phyloP scores from a whole-genome alignment of 2,113 vertebrate genomes.

The Myocastor coypus region DNA sequence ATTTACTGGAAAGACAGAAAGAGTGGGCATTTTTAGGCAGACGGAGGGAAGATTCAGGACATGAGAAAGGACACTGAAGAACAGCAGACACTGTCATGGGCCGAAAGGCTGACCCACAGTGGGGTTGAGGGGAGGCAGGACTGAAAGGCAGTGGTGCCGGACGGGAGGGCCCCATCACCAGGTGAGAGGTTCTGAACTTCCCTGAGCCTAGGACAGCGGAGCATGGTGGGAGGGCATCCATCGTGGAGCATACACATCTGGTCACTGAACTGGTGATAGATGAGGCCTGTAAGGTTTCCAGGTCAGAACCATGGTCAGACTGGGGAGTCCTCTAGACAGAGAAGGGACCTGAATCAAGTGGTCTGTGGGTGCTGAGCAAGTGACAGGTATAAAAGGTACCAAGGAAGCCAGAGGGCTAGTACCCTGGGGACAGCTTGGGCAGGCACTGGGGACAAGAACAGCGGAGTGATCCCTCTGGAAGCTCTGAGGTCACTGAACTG shows the following conservation, averaged over 20 bases:
- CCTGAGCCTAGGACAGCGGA: neutral
- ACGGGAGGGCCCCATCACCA: neutral
- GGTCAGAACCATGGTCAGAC: neutral
- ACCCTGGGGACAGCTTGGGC: neutral
- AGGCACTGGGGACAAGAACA: neutral
- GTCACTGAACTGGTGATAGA: rapidly evolving
- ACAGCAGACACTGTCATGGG: neutral
- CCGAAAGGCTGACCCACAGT: neutral
- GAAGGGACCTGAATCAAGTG: neutral
- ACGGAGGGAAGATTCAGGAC: neutral
- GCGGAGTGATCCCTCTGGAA: rapidly evolving
- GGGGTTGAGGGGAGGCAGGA: neutral
- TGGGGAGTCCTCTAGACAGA: neutral
- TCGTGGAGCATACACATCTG: rapidly evolving
- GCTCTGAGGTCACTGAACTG: rapidly evolving
- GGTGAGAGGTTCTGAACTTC: neutral
- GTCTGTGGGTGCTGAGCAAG: neutral
- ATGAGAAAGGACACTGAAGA: neutral
- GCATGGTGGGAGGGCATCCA: neutral
- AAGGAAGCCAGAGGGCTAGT: neutral
- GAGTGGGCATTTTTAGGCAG: neutral
- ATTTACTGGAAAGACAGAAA: neutral
- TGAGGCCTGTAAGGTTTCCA: neutral
- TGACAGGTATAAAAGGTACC: neutral
- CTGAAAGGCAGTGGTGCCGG: too few species aligned